Evolutionary conservation across 2,888 invertebrate genomes (phyloP), one percentile per base, ranked within the genome.

Genomic region (Ischnus inquisitorius): DNA sequence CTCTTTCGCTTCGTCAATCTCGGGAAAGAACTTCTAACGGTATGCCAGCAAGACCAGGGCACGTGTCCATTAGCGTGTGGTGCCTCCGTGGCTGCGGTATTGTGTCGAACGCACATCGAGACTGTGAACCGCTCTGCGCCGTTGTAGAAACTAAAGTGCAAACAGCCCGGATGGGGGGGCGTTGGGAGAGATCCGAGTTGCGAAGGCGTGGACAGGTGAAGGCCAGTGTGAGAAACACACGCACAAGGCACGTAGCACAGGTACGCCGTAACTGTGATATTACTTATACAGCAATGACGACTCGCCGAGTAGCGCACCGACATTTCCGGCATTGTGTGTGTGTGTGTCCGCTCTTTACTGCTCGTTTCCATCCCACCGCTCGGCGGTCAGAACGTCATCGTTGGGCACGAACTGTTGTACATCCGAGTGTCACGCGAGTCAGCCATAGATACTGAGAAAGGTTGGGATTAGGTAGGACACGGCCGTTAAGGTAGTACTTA

Each of bases 121-220:
- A 34, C 34, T 34, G 6, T 6, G 22, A 1, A 22, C 22, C 57
- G 22, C 34, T 34, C 0, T 6, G 22, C 12, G 12, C 22, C 57
- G 22, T 57, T 54, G 54, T 57, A 34, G 71, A 54, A 41, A 12
- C 19, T 46, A 62, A 46, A 74, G 60, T 48, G 57, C 60, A 39
- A 75, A 75, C 41, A 43, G 43, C 16, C 41, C 48, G 28, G 51
- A 25, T 25, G 3, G 41, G 22, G 22, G 46, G 67, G 28, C 19
- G 12, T 34, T 34, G 16, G 12, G 43, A 65, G 8, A n/a, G 62
- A 75, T 57, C 54, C 34, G 34, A 34, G 34, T 34, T 34, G 34
- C 72, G 28, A 57, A 72, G 65, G 54, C 67, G 72, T 54, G 79
- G 65, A 79, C 79, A 79, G 79, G 79, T 79, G 72, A 72, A 79